Conservation (phyloP, 2,113 vertebrate species). For the Erinaceus europaeus region DNA sequence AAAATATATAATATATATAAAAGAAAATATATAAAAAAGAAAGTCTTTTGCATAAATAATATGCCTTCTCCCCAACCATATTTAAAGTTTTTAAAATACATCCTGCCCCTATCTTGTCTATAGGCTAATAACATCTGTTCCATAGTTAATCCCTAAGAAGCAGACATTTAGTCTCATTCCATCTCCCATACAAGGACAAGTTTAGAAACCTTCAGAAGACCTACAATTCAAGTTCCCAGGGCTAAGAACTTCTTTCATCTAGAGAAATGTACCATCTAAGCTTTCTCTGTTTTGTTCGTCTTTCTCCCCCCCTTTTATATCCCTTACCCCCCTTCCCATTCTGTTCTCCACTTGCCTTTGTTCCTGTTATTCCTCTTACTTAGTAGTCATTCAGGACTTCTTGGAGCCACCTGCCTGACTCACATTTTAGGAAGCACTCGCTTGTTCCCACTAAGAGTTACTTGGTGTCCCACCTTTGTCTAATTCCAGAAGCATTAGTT, state of each 20-base stretch:
- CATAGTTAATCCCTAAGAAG: neutral
- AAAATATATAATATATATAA: too few species aligned
- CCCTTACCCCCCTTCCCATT: neutral
- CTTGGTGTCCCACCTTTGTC: neutral
- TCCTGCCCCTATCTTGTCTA: too few species aligned
- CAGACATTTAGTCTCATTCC: neutral
- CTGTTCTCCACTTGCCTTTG: neutral
- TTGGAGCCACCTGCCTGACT: neutral
- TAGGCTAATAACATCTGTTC: neutral
- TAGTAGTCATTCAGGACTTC: neutral
- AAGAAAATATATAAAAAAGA: too few species aligned
- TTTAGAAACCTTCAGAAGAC: neutral
- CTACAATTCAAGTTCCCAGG: neutral
- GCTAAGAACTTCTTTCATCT: neutral
- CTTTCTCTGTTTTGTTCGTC: neutral
- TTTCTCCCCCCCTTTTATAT: neutral
- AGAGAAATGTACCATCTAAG: neutral
- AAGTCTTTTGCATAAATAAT: too few species aligned
- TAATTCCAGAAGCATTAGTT: slow-evolving; percentile 22
- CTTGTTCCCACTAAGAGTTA: neutral
- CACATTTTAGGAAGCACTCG: neutral
- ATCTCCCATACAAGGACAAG: neutral
- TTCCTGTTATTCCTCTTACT: neutral
- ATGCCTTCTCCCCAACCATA: too few species aligned
- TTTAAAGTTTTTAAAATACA: too few species aligned